Evolutionary conservation across 2,797 vertebrate genomes (phyloP).

Genomic region (Anguilla megastoma): DNA sequence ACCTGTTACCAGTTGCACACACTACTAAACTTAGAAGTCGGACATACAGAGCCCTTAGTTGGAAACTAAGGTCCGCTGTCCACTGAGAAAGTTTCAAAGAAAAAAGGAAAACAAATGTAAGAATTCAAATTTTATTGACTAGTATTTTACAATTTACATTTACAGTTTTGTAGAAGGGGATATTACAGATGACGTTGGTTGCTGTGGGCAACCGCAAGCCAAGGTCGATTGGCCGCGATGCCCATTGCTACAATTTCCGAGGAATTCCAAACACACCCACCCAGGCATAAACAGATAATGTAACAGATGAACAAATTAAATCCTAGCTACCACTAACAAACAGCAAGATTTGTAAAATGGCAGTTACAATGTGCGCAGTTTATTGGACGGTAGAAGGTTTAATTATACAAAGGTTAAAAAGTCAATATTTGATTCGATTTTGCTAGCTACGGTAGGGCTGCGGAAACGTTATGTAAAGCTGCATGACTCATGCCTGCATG

Average conservation of each 20-base stretch:
- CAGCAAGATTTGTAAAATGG: not conserved
- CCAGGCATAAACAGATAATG: conserved; percentile 31
- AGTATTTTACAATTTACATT: conserved; percentile 23
- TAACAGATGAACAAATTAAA: conserved; percentile 23
- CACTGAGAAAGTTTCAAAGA: conserved; percentile 24
- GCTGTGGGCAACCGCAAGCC: conserved; percentile 19
- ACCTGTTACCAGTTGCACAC: not conserved
- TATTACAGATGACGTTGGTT: conserved; percentile 23
- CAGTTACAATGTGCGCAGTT: conserved; percentile 24
- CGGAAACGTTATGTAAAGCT: not conserved
- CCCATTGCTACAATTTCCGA: not conserved
- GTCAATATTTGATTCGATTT: not conserved
- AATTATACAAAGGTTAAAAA: not conserved
- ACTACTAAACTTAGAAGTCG: not conserved
- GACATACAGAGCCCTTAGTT: not conserved
- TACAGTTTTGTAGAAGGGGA: conserved; percentile 3
- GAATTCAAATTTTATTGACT: conserved; percentile 29
- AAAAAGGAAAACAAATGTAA: conserved; percentile 22
- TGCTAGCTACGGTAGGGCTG: not conserved
- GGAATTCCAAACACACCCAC: not conserved
- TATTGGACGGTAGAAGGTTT: not conserved
- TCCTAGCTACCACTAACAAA: conserved; percentile 23
- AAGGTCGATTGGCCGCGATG: not conserved
- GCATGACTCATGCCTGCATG: conserved; percentile 28
- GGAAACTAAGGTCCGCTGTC: conserved; percentile 12